phyloP scores from a whole-genome alignment of 2,113 vertebrate genomes.

The Hystrix cristata region DNA sequence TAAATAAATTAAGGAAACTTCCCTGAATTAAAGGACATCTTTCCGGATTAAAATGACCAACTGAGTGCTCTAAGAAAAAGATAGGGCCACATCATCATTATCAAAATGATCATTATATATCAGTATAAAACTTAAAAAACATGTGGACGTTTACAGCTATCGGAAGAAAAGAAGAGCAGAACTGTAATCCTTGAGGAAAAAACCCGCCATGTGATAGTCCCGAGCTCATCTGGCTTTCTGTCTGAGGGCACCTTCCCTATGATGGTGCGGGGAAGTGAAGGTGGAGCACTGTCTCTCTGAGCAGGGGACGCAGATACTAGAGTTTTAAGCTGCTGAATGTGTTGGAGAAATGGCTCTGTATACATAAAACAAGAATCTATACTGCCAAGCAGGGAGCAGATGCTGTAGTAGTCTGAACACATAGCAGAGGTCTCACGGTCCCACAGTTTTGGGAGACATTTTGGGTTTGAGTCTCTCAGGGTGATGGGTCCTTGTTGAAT shows the following conservation, averaged over 20 bases:
- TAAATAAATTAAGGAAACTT: neutral
- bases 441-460: neutral
- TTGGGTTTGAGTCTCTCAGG: neutral
- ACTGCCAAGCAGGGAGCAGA: neutral
- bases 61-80: neutral
- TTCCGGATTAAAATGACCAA: slow-evolving; percentile 19
- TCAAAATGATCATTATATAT: neutral
- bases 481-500: neutral
- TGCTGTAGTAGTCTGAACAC: neutral
- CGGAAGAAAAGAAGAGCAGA: neutral
- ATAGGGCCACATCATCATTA: neutral
- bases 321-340: neutral
- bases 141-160: neutral
- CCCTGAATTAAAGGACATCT: neutral
- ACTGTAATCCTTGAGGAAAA: neutral
- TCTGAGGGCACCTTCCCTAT: neutral
- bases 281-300: neutral
- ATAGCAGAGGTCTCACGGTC: neutral
- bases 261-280: neutral
- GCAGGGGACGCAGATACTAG: neutral
- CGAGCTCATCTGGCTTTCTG: neutral
- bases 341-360: neutral
- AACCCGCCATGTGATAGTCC: neutral
- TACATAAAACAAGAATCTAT: neutral
- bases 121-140: neutral